A percentile compares a stretch with the other conserved stretches of the same genome.
phyloP scores from a whole-genome alignment of 2,113 vertebrate species.

The Candoia aspera region DNA sequence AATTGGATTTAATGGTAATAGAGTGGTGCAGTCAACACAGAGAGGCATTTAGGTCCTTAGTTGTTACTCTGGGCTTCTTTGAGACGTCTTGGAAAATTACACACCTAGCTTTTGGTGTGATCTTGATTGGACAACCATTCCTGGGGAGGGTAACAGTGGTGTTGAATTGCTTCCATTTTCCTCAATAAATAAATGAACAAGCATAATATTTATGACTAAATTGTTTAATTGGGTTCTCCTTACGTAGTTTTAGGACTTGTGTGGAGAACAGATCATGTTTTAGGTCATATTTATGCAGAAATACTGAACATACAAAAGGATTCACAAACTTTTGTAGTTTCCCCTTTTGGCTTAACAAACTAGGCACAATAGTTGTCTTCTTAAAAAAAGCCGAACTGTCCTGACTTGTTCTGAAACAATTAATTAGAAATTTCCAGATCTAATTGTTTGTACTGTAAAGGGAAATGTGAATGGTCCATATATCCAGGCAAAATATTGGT shows the following conservation, averaged over 20 bases:
- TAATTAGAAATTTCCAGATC: background rate
- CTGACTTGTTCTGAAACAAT: background rate
- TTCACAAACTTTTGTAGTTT: background rate
- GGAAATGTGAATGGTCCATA: background rate
- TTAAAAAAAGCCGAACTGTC: background rate
- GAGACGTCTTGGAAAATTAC: no score
- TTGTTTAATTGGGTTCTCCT: background rate
- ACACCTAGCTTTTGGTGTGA: no score
- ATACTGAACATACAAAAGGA: background rate
- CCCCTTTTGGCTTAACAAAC: background rate
- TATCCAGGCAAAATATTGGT: background rate
- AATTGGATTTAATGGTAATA: no score
- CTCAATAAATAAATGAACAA: no score
- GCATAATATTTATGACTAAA: no score
- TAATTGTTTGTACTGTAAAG: background rate
- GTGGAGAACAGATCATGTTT: background rate
- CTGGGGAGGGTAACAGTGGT: no score
- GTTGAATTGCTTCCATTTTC: no score
- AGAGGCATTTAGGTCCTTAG: no score
- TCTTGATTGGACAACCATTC: no score
- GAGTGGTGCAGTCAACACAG: no score
- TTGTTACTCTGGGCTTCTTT: no score
- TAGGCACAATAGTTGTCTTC: background rate
- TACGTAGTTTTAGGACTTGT: background rate
- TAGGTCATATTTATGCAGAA: background rate